A percentile compares a stretch with the other conserved stretches of the same genome.
Evolutionary conservation across 2,797 vertebrate species (phyloP).

Genomic region (Sebastes aleutianus): DNA sequence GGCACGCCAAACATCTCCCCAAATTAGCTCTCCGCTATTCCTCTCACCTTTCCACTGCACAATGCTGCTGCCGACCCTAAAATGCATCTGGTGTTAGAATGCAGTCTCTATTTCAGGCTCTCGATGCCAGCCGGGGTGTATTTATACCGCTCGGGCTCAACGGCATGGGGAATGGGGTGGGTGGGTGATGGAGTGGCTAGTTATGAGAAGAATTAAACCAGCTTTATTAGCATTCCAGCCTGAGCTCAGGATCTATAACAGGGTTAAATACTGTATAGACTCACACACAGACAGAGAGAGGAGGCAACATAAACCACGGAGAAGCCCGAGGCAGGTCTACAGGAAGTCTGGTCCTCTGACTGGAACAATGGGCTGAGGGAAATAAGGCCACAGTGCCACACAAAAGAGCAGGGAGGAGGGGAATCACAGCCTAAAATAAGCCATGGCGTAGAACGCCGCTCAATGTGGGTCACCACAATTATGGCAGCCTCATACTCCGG

Average conservation of each 20-base stretch:
- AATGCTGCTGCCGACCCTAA: slow-evolving; percentile 11
- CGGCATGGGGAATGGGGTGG: not conserved
- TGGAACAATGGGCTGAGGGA: slow-evolving; percentile 68
- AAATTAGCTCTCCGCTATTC: slow-evolving; percentile 26
- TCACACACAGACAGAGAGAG: not conserved
- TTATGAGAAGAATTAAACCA: slow-evolving; percentile 2
- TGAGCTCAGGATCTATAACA: not conserved
- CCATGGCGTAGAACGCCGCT: not conserved
- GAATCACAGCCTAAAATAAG: slow-evolving; percentile 47
- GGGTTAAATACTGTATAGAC: not conserved
- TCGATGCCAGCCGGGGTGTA: slow-evolving; percentile 23
- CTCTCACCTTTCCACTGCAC: slow-evolving; percentile 42
- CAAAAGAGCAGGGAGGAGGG: slow-evolving; percentile 51
- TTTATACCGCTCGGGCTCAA: slow-evolving; percentile 28
- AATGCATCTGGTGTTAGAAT: slow-evolving; percentile 45
- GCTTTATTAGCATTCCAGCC: slow-evolving; percentile 20
- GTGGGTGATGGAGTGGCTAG: not conserved
- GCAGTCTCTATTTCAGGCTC: slow-evolving; percentile 35
- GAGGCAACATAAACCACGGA: not conserved
- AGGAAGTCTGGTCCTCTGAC: slow-evolving; percentile 62
- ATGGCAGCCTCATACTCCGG: not conserved
- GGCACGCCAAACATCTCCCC: not conserved
- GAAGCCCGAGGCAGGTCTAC: slow-evolving; percentile 47
- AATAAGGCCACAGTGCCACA: slow-evolving; percentile 44
- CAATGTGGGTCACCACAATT: slow-evolving; percentile 42